A percentile compares a stretch with the other conserved stretches of the same genome.
These are phyloP conservation scores for Sepioteuthis lessoniana DNA, from an alignment of 2,888 invertebrate species.

Conservation along the genomic window DNA sequence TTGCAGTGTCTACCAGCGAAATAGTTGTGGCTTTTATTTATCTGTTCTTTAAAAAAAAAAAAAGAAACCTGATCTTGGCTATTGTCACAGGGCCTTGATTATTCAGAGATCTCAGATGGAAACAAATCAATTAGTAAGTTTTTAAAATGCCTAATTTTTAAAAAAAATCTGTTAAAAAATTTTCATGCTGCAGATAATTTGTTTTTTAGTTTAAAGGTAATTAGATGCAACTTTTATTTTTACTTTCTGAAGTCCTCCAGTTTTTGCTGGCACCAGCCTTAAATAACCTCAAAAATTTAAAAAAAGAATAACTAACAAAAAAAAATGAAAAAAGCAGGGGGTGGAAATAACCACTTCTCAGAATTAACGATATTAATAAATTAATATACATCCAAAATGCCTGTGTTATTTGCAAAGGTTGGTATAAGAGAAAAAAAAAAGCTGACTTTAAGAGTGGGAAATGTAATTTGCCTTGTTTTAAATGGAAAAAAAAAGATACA, in stretches of 20 bases:
- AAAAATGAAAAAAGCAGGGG: not conserved
- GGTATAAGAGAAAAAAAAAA: not conserved
- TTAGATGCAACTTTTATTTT: not conserved
- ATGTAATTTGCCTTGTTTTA: slow-evolving; percentile 18
- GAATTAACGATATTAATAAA: not conserved
- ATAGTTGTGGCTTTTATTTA: slow-evolving; percentile 11
- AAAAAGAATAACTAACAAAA: not conserved
- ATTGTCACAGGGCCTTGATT: not conserved
- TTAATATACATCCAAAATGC: slow-evolving; percentile 20
- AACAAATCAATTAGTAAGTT: not conserved
- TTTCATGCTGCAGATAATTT: not conserved
- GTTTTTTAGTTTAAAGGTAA: not conserved
- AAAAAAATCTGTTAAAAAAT: not conserved
- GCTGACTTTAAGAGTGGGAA: too few species aligned
- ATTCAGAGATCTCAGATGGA: slow-evolving; percentile 1
- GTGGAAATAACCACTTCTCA: not conserved
- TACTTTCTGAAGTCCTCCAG: not conserved
- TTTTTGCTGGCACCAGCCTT: not conserved
- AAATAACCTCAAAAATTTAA: not conserved
- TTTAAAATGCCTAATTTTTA: not conserved
- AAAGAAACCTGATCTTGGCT: not conserved
- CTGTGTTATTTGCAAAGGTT: slow-evolving; percentile 2
- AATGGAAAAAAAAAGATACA: not conserved
- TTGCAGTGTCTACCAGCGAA: not conserved
- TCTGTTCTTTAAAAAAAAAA: not conserved